Evolutionary conservation across 2,888 invertebrate species (phyloP), one percentile per base, ranked within the genome.

Genomic region (Cerastoderma edule): DNA sequence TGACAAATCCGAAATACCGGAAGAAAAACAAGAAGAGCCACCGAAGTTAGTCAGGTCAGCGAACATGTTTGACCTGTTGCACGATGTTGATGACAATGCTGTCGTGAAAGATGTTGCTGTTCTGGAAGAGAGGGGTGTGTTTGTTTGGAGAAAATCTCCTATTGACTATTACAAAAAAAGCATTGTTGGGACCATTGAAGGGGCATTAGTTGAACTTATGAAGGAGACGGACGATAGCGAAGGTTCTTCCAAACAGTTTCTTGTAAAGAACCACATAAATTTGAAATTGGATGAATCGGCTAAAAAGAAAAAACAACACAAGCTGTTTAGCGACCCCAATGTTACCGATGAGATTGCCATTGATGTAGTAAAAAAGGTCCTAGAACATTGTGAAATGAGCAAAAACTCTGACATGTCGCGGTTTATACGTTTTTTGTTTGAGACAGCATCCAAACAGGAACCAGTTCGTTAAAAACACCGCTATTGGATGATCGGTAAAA

Each of bases 141-240:
- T 69, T 48, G 63, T 69, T 3, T 69, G 69, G 69, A 30, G 60
- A 50, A 60, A 69, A 39, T 39, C 16, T 16, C 39, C 39, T 16
- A 39, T 39, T 16, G 8, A 39, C 39, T 10, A 39, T 8, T 39
- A 16, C 39, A 24, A 24, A 53, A 10, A 53, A 22, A 22, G 53
- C 39, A 39, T 39, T 16, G 39, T 8, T 8, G 39, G 39, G 39
- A 39, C 16, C 39, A 39, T 10, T 16, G 16, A 16, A 39, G 16
- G 16, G 39, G 10, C 8, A 10, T 39, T 16, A 39, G 39, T 39
- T 27, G 13, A 22, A 2, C 24, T 28, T 3, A 28, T 6, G 4
- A 2, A 19, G 22, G 6, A 6, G 5, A 10, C 22, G 8, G n/a
- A 19, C n/a, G 53, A n/a, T 13, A 22, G 24, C 53, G 4, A 19